These are phyloP conservation scores for Atlantisia rogersi DNA, from an alignment of 2,113 vertebrate species.

Conservation along the genomic window DNA sequence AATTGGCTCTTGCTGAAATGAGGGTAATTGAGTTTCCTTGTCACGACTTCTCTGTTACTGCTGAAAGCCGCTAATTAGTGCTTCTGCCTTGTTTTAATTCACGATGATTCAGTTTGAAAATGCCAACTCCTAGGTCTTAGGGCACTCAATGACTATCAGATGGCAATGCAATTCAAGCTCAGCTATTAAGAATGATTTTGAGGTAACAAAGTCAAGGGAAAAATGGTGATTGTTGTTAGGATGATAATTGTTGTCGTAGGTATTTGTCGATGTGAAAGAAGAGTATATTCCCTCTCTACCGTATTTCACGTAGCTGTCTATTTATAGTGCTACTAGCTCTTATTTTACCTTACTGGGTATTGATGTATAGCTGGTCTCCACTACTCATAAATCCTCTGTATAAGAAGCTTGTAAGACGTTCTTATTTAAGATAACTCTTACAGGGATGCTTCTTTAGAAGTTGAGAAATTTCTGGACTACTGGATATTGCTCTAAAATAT, in stretches of 20 bases:
- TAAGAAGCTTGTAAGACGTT: not conserved
- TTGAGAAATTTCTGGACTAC: not conserved
- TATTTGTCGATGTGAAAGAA: not conserved
- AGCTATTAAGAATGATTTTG: not conserved
- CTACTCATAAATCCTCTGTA: not conserved
- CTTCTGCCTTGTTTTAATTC: not conserved
- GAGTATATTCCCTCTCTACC: not conserved
- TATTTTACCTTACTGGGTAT: not conserved
- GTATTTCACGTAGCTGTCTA: not conserved
- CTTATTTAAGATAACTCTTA: not conserved
- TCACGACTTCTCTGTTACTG: not conserved
- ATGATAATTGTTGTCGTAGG: not conserved
- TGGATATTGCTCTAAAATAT: not conserved
- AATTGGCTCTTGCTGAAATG: not conserved
- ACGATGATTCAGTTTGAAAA: not conserved
- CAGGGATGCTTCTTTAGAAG: not conserved
- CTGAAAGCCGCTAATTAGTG: constrained; percentile 33
- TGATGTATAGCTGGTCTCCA: not conserved
- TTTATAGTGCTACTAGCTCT: not conserved
- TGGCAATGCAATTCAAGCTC: not conserved
- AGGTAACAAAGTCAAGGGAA: not conserved
- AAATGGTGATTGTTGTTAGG: not conserved
- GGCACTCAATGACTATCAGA: not conserved
- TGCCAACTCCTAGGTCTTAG: not conserved
- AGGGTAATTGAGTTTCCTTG: constrained; percentile 8